Base-by-base conservation (phyloP, 2,113 vertebrate species). In the Phalacrocorax carbo region DNA sequence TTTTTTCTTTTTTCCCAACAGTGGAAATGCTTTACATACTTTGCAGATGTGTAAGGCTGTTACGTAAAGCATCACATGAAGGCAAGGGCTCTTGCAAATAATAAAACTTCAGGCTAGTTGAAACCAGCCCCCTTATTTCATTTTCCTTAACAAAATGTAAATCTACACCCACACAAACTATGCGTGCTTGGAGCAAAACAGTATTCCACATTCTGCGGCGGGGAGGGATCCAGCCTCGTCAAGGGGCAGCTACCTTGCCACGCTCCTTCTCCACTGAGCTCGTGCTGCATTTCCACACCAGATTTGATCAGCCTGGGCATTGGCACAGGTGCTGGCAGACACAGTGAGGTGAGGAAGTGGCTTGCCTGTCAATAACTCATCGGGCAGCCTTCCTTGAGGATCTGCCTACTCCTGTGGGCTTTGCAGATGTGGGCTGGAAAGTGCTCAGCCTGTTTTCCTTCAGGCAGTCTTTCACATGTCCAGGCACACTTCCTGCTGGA, bases 41-140 rank as follows among this genome's bases (percentile, higher is more conserved):
- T 97, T 82, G 72, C 89, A 94, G 91, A 95, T 96, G 96, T 94
- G 89, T 96, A 92, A 96, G 49, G 57, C 76, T 77, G 79, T 96
- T 97, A 96, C 88, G 82, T 96, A 97, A 97, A 96, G 49, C 72
- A 90, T 75, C 76, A 85, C 83, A 96, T 90, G 95, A 93, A 96
- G 77, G 76, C 86, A 86, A 95, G 36, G 46, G 51, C 79, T 84
- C 78, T 94, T 90, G 80, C 94, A 96, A 95, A 97, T 96, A 96
- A 95, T 95, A 96, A 96, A 97, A 96, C 71, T 85, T 44, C 84
- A 97, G 96, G 91, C 97, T 86, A 97, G 97, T 97, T 96, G 96
- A 81, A 91, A 97, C 96, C 5, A 20, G 97, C 85, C 91, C 89
- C 79, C 77, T 94, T 87, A 70, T 92, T 92, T 96, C 86, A 82